Base-by-base conservation (phyloP, 2,113 vertebrate species). In the Chloropsis hardwickii region DNA sequence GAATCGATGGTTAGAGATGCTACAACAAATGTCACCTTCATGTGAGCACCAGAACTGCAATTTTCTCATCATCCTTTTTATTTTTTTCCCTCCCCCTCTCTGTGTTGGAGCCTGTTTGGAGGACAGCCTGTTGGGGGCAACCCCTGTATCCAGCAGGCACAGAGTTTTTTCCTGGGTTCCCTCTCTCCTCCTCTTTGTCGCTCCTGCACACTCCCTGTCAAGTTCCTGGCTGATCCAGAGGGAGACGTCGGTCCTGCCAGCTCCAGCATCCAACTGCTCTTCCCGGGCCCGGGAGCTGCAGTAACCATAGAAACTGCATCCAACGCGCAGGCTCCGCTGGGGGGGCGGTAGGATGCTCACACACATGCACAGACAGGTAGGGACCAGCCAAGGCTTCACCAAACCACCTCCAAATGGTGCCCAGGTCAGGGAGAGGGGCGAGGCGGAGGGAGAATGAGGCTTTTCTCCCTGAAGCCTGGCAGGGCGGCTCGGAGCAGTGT, bases 301-400 rank as follows among this genome's bases (percentile, higher is more conserved):
- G 98, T 98, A 97, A 97, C 98, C 98, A 98, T 98, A 97, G 98
- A 98, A 98, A 98, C 98, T 1, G 92, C 86, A 94, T 96, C 98
- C 98, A 98, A 97, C 92, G 92, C 94, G 96, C 94, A 96, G 87
- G 86, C 88, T 81, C 87, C 4, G 88, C 91, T 53, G 73, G 81
- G 95, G 96, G 79, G 94, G 86, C 11, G 81, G 58, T 5, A 74
- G n/a, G 92, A 84, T 35, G 69, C 51, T 82, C 94, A 83, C 65
- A 86, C 62, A 91, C 90, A 92, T 56, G 85, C 74, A 94, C 78
- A 88, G 82, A 65, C 94, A 97, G 96, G 96, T 95, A 92, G 92
- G 92, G 89, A 89, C 79, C 92, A 69, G 70, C 62, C 96, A 87
- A 76, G 21, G 80, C 94, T 91, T 79, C 14, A 2, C 78, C 82